These are phyloP conservation scores for Cosmia pyralina DNA, from an alignment of 2,888 invertebrate genomes.

Conservation along the genomic window DNA sequence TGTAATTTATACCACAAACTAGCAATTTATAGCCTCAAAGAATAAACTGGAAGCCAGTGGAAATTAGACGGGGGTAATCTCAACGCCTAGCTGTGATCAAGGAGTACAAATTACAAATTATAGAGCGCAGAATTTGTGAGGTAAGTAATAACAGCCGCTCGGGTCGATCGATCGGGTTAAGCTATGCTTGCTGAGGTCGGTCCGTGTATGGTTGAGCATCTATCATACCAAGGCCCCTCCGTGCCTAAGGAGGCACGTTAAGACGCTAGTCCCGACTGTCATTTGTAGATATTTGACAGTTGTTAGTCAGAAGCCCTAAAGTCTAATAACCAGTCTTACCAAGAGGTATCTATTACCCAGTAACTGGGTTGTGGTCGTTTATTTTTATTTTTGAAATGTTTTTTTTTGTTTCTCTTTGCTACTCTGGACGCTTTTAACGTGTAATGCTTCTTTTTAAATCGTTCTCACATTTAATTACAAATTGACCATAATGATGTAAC, in stretches of 20 bases:
- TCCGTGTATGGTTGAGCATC: background rate
- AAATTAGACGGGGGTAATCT: slow-evolving; percentile 75
- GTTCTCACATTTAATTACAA: too few relatives aligned
- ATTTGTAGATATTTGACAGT: background rate
- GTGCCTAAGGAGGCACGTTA: background rate
- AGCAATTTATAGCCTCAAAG: slow-evolving; percentile 75
- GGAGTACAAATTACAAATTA: slow-evolving; percentile 29
- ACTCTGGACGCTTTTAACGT: too few relatives aligned
- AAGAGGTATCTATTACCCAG: background rate
- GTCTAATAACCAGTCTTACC: background rate
- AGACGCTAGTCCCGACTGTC: background rate
- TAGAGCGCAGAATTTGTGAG: slow-evolving; percentile 32
- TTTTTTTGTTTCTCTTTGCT: too few relatives aligned
- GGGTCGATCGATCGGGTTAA: background rate
- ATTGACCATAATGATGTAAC: too few relatives aligned
- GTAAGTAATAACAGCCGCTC: background rate
- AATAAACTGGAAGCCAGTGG: slow-evolving; percentile 72
- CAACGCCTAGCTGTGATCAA: slow-evolving; percentile 65
- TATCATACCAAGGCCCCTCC: background rate
- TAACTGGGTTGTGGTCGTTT: background rate
- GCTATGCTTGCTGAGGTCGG: background rate
- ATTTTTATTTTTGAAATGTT: too few relatives aligned
- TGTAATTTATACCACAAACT: slow-evolving; percentile 65
- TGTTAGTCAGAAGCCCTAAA: background rate
- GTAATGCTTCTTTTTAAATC: too few relatives aligned